Percentiles rank a stretch among this genome's conserved stretches.
These are phyloP conservation scores for Rhizoglyphus robini DNA, from an alignment of 1,140 invertebrate species.

Conservation along the genomic window DNA sequence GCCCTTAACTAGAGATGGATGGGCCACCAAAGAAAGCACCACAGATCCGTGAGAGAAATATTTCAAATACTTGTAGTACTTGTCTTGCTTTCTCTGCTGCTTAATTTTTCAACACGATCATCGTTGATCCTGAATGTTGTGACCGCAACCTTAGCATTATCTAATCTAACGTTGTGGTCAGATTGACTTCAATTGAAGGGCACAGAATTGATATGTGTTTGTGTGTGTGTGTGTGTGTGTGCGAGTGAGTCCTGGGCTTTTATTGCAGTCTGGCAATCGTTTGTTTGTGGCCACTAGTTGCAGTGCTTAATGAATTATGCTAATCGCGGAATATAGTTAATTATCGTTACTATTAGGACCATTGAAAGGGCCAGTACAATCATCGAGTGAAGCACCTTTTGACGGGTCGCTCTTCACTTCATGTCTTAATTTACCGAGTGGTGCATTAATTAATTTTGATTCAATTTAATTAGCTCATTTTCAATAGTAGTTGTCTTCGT, in stretches of 20 bases:
- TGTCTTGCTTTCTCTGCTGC: background rate
- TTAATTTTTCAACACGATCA: background rate
- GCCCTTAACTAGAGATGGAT: too few species aligned
- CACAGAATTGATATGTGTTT: too few species aligned
- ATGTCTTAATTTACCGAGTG: too few species aligned
- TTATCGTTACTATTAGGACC: too few species aligned
- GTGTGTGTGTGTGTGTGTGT: too few species aligned
- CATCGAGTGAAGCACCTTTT: too few species aligned
- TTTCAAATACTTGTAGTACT: background rate
- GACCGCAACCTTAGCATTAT: background rate
- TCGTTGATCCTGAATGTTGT: background rate
- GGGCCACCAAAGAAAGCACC: background rate
- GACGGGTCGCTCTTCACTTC: too few species aligned
- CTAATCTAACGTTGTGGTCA: background rate
- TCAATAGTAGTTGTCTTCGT: background rate
- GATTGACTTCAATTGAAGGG: too few species aligned
- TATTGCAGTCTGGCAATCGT: too few species aligned
- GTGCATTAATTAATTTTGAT: slow-evolving; percentile 5
- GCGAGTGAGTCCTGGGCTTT: too few species aligned
- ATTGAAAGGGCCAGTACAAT: too few species aligned
- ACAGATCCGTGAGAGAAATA: background rate
- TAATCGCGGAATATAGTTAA: background rate
- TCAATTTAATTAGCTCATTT: slow-evolving; percentile 9
- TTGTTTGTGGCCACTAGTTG: too few species aligned
- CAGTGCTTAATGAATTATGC: background rate